A percentile compares a stretch with the other conserved stretches of the same genome.
These are phyloP conservation scores for Tolmerus cingulatus DNA, from an alignment of 2,888 invertebrate species.

Conservation along the genomic window DNA sequence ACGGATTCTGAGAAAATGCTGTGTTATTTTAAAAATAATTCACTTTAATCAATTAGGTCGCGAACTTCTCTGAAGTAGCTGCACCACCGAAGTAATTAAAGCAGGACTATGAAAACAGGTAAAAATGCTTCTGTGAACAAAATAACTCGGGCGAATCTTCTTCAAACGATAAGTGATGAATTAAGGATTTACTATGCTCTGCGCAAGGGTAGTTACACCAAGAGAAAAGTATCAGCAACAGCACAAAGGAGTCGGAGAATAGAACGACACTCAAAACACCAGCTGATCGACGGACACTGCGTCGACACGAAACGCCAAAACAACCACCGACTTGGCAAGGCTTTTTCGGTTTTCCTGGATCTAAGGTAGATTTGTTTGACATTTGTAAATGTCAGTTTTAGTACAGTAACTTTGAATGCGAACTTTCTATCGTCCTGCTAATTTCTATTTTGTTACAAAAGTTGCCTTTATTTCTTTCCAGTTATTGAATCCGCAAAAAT, in stretches of 20 bases:
- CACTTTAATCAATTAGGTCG: background rate
- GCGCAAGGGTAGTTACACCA: background rate
- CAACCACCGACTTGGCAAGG: background rate
- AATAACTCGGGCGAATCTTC: background rate
- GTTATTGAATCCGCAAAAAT: no score
- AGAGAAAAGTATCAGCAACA: background rate
- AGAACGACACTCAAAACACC: background rate
- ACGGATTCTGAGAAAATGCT: background rate
- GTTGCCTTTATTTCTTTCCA: no score
- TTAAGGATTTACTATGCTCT: background rate
- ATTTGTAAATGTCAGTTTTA: background rate
- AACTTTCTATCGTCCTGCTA: no score
- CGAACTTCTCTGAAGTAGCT: background rate
- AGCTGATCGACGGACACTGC: background rate
- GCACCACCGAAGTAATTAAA: slow-evolving; percentile 4
- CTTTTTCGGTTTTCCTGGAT: background rate
- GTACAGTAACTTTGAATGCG: no score
- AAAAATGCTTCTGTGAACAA: background rate
- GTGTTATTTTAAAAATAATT: background rate
- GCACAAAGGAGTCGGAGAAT: background rate
- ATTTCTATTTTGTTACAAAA: no score
- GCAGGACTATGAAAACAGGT: background rate
- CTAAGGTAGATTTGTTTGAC: background rate
- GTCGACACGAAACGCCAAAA: background rate
- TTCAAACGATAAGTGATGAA: background rate